phyloP scores from a whole-genome alignment of 2,797 vertebrate species.

The Serranus cabrilla region DNA sequence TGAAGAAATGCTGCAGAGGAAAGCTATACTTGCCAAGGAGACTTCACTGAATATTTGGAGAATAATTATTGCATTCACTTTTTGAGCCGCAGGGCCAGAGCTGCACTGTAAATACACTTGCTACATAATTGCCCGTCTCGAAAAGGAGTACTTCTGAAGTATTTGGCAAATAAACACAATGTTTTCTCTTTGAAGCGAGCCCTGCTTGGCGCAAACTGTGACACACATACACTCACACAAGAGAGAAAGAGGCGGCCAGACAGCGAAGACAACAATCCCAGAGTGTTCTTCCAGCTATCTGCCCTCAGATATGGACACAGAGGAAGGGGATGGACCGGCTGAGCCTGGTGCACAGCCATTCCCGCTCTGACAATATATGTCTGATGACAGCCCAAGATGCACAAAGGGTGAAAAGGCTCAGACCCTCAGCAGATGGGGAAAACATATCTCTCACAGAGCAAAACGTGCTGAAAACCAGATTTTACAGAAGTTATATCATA shows the following conservation, averaged over 20 bases:
- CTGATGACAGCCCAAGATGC: conserved; percentile 74
- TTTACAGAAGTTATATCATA: not conserved
- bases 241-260: conserved; percentile 25
- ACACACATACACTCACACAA: conserved; percentile 26
- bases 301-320: conserved; percentile 51
- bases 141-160: conserved; percentile 42
- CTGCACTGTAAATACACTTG: conserved; percentile 45
- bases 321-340: conserved; percentile 36
- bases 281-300: conserved; percentile 47
- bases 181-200: conserved; percentile 40
- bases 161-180: conserved; percentile 60
- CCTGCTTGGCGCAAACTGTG: conserved; percentile 30
- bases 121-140: conserved; percentile 42
- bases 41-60: conserved; percentile 29
- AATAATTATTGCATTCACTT: conserved; percentile 32
- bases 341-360: conserved; percentile 44
- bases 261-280: conserved; percentile 34
- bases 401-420: conserved; percentile 45
- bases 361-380: conserved; percentile 46
- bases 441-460: conserved; percentile 52
- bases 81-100: conserved; percentile 35
- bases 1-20: not conserved
- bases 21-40: not conserved
- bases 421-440: conserved; percentile 53
- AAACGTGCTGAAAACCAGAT: conserved; percentile 47